These are phyloP conservation scores for Tetragonisca angustula DNA, from an alignment of 2,888 invertebrate genomes.

Conservation along the genomic window DNA sequence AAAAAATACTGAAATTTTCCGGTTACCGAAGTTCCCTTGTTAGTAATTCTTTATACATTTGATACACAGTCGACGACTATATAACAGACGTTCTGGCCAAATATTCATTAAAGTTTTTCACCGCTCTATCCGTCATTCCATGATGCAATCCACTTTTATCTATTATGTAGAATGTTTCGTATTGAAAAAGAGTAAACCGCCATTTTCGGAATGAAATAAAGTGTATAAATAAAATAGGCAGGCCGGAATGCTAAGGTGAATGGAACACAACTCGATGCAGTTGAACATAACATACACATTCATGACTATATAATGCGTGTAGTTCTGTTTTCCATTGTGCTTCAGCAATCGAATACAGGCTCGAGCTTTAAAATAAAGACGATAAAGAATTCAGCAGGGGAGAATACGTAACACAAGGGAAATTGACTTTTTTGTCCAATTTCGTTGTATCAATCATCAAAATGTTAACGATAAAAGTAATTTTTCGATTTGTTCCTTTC, in stretches of 20 bases:
- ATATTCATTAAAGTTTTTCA: slow-evolving; percentile 27
- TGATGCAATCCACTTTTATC: slow-evolving; percentile 32
- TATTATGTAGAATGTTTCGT: slow-evolving; percentile 27
- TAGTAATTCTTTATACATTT: slow-evolving; percentile 1
- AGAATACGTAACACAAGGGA: slow-evolving; percentile 15
- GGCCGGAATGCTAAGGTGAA: slow-evolving; percentile 30
- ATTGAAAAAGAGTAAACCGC: slow-evolving; percentile 40
- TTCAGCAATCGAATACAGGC: slow-evolving; percentile 27
- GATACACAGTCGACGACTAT: neutral
- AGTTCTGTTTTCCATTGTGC: slow-evolving; percentile 44
- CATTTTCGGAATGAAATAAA: slow-evolving; percentile 37
- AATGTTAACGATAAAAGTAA: slow-evolving; percentile 26
- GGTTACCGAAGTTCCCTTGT: neutral
- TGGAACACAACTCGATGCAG: slow-evolving; percentile 26
- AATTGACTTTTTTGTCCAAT: slow-evolving; percentile 4
- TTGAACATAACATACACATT: slow-evolving; percentile 39
- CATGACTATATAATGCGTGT: slow-evolving; percentile 47
- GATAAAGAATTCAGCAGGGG: slow-evolving; percentile 27
- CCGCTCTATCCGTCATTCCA: slow-evolving; percentile 22
- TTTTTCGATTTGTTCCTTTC: slow-evolving; percentile 6
- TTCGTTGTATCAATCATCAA: slow-evolving; percentile 15
- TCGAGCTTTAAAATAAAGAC: slow-evolving; percentile 39
- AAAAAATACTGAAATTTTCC: too few species aligned
- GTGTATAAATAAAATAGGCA: slow-evolving; percentile 31
- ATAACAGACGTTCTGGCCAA: neutral